Base-by-base conservation (phyloP, 2,797 vertebrate species). In the Rhabdomys pumilio region DNA sequence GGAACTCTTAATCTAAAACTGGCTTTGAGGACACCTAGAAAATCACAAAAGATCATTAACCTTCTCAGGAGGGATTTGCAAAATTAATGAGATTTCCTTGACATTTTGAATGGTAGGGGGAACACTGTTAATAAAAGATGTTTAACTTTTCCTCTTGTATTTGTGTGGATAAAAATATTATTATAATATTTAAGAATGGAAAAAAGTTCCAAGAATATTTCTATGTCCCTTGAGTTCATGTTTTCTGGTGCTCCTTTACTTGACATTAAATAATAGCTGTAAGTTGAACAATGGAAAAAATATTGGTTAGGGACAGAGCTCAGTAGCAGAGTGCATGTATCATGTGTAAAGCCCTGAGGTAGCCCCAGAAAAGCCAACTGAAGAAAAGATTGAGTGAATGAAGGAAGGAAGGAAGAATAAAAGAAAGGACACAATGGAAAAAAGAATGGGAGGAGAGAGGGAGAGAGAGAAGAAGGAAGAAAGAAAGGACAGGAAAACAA, bases 1-100 rank as follows among this genome's bases (percentile, higher is more conserved):
- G 59, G 22, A 91, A 93, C 75, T 72, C 34, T 93, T 72, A 10
- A 76, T 73, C 20, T 83, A 29, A 89, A 61, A 89, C 11, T 63
- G 81, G 44, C 14, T 12, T 26, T 63, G 59, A 41, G 38, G 59
- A 44, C 2, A 4, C 57, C 59, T 26, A 55, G 31, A 92, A 83
- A 89, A 89, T 83, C 41, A 83, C 10, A 69, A 59, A 88, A 38
- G 4, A 41, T 69, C 20, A 69, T 29, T 26, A 4, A 79, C 73
- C 53, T 92, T 83, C 8, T 72, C n/a, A 83, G 82, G 75, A 38
- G 8, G n/a, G 11, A 75, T 15, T 24, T 76, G 31, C 3, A 88
- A 82, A 88, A 31, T 61, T 72, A 69, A 76, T 59, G 59, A 77
- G 1, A 31, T 57, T 26, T 86, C 85, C 34, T 47, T 88, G 67